Conservation (phyloP, 2,888 invertebrate species). For the Tromatobia lineatoria region DNA sequence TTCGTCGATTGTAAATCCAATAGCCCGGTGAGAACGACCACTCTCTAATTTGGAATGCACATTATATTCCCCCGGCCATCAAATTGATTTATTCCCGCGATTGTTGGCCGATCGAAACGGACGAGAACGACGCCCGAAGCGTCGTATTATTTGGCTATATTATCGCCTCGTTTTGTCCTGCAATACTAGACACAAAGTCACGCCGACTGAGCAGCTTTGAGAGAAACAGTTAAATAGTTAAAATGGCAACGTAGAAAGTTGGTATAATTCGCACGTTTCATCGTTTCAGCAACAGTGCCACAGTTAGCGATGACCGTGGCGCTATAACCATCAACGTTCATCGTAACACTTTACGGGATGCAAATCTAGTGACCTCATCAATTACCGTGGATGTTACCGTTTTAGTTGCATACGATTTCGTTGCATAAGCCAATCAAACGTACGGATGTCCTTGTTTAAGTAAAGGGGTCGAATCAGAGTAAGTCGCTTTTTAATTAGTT, state of each 20-base stretch:
- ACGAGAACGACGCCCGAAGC: constrained; percentile 22
- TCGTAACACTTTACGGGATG: constrained; percentile 46
- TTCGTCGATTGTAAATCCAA: constrained; percentile 33
- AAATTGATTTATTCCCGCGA: constrained; percentile 54
- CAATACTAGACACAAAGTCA: background rate
- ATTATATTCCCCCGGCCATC: constrained; percentile 42
- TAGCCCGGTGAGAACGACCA: constrained; percentile 46
- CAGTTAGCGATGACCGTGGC: constrained; percentile 18
- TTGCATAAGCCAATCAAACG: constrained; percentile 42
- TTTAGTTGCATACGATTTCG: constrained; percentile 20
- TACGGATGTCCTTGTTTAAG: constrained; percentile 46
- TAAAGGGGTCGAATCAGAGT: constrained; percentile 10
- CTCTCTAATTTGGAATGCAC: constrained; percentile 45
- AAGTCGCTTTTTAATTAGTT: background rate
- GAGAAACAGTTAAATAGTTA: background rate
- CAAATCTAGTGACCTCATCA: constrained; percentile 58
- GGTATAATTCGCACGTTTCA: constrained; percentile 8
- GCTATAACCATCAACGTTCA: constrained; percentile 30
- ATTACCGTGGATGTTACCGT: constrained; percentile 40
- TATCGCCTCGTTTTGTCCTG: constrained; percentile 33
- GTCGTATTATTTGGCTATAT: constrained; percentile 21
- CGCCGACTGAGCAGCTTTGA: background rate
- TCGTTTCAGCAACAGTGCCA: constrained; percentile 1
- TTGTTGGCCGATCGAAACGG: constrained; percentile 41
- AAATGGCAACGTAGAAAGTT: background rate